A percentile compares a stretch with the other conserved stretches of the same genome.
These are phyloP conservation scores for Drosophila kambysellisi DNA, from an alignment of 2,888 invertebrate genomes.

Conservation along the genomic window DNA sequence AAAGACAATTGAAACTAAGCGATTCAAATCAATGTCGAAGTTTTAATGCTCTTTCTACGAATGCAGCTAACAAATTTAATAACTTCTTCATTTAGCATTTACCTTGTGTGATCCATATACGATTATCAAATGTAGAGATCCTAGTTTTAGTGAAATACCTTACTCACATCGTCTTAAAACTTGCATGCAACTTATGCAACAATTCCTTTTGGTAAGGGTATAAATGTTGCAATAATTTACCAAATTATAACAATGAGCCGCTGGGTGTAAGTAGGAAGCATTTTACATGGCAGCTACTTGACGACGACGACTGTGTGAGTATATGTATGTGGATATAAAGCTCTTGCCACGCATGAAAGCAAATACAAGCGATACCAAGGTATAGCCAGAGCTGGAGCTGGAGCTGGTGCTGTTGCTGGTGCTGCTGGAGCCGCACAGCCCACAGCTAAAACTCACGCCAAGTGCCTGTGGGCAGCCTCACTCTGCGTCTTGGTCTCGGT, in stretches of 20 bases:
- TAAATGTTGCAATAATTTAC: constrained; percentile 56
- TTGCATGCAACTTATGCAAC: constrained; percentile 25
- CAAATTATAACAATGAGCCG: constrained; percentile 65
- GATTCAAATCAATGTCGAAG: constrained; percentile 22
- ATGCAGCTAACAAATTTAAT: neutral
- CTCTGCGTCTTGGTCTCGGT: constrained; percentile 35
- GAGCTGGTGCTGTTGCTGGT: constrained; percentile 28
- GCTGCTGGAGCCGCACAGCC: constrained; percentile 56
- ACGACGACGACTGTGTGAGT: constrained; percentile 46
- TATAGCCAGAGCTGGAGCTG: constrained; percentile 13
- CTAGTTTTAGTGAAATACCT: neutral
- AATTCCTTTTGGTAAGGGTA: constrained; percentile 44
- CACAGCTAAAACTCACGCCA: constrained; percentile 69
- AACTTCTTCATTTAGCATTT: neutral
- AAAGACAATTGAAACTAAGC: constrained; percentile 33
- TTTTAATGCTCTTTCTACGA: constrained; percentile 36
- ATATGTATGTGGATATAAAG: constrained; percentile 32
- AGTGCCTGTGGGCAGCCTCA: constrained; percentile 72
- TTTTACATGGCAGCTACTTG: constrained; percentile 72
- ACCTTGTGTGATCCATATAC: neutral
- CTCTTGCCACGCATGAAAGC: constrained; percentile 68
- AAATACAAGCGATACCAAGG: constrained; percentile 43
- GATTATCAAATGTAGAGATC: neutral
- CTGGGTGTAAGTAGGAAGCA: constrained; percentile 70
- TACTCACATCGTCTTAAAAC: constrained; percentile 1